Base-by-base conservation (phyloP, 2,113 vertebrate genomes). In the Nothocercus julius region DNA sequence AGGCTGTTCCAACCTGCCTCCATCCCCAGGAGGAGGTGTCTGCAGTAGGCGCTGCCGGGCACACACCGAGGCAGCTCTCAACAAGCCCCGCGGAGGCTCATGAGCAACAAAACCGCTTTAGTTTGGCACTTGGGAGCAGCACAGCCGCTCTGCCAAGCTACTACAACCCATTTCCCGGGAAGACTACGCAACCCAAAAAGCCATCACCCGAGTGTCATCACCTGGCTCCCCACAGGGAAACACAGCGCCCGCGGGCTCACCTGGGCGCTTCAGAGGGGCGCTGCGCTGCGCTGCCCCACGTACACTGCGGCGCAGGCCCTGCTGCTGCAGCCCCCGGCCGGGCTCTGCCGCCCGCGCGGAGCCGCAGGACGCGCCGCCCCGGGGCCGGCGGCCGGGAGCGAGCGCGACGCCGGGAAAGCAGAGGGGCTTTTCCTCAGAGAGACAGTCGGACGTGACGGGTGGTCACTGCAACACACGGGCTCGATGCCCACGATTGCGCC, bases 1-100 rank as follows among this genome's bases (percentile, higher is more conserved):
- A 88, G 42, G 69, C 72, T 95, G 92, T 85, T 92, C 83, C 61
- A 90, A 95, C 92, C 47, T 86, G 82, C 73, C 76, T 80, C 38
- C 27, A 66, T 36, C 34, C 44, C 49, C 66, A 61, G 19, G 62
- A 92, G 89, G 68, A 93, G 81, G 83, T 87, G 86, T 92, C 66
- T 76, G 86, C 90, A 92, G 89, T 19, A 22, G 11, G 8, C 22
- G 7, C 38, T 67, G 51, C 69, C 68, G 66, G 86, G 90, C 89
- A 93, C 51, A 51, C 77, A 81, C 88, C 96, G 89, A 90, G 34
- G 74, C 90, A 88, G 86, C 66, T 94, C 86, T 75, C 11, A 6
- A 93, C 77, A 86, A 82, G 89, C 74, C 25, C 67, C 7, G 2
- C 77, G 74, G 73, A 90, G 54, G 83, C 77, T 81, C 42, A 34